Base-by-base conservation (phyloP, 2,888 invertebrate species). In the Odontocerum albicorne region DNA sequence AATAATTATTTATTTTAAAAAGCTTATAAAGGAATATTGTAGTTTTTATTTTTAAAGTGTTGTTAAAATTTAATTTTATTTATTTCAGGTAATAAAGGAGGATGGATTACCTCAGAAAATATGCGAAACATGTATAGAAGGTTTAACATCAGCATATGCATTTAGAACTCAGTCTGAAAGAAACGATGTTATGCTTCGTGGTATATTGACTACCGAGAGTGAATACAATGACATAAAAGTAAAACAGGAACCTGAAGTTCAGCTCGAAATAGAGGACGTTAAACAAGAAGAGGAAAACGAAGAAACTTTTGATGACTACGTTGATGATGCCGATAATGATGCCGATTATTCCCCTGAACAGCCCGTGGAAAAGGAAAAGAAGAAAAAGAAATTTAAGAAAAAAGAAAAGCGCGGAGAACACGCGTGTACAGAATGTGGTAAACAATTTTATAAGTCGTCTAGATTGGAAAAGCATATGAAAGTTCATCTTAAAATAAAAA, bases 81-180 rank as follows among this genome's bases (percentile, higher is more conserved):
- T 3, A 50, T 36, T 58, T 15, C 16, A 78, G 78, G 67, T 74
- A 1, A 63, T 65, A 10, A 65, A 67, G 62, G 75, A 75, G 33
- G 85, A 86, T 70, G 80, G 80, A 32, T 66, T 86, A 49, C 84
- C 85, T 1, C 80, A 83, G 64, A 74, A 74, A 49, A 70, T 86
- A 42, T 86, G 86, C 64, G 63, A 70, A 58, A 68, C 72, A 4
- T 86, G 86, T 66, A 72, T 75, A 1, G 71, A 71, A 54, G 70
- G 72, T 49, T 70, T 83, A 12, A 69, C 79, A 50, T 68, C 74
- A 4, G 68, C 79, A 7, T 80, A 80, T 64, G 65, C 70, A 36
- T 80, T 79, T 62, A 77, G 77, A 62, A 64, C 69, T 52, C 69
- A 73, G 63, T 77, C 76, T 59, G 73, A 77, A 60, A 67, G 68